Evolutionary conservation across 2,797 vertebrate species (phyloP).

Genomic region (Phrynocephalus forsythii): DNA sequence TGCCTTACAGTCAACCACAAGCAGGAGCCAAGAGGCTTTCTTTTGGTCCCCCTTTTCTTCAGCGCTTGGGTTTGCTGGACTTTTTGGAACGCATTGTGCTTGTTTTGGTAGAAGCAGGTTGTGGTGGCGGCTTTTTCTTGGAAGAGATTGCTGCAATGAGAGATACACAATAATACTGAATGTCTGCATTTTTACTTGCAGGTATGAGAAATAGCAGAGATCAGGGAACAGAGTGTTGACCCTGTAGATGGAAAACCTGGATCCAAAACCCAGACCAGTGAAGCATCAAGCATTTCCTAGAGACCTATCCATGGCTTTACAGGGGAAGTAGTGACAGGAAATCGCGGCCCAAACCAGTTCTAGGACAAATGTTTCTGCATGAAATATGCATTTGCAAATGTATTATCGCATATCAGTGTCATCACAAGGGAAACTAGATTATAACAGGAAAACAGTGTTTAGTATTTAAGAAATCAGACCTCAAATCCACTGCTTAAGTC

Average conservation of each 20-base stretch:
- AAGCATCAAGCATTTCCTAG: background rate
- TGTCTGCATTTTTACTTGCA: background rate
- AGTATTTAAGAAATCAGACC: too few relatives aligned
- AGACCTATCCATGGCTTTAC: background rate
- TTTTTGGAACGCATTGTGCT: slow-evolving; percentile 15
- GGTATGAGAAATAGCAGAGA: background rate
- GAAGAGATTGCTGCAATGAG: background rate
- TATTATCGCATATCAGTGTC: background rate
- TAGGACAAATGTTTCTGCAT: background rate
- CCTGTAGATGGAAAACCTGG: background rate
- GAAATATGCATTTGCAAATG: background rate
- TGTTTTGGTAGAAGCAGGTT: background rate
- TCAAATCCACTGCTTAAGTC: too few relatives aligned
- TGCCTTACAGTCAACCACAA: background rate
- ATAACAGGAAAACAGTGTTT: background rate
- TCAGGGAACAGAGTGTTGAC: background rate
- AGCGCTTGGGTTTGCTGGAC: slow-evolving; percentile 25
- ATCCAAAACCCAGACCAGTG: background rate
- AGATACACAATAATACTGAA: background rate
- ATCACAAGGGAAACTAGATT: background rate
- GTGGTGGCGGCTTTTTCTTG: background rate
- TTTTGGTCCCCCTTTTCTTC: background rate
- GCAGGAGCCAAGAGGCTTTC: slow-evolving; percentile 4
- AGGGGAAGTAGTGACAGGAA: background rate
- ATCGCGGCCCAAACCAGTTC: background rate